Conservation (phyloP, 2,888 invertebrate species). For the Agonum fuliginosum region DNA sequence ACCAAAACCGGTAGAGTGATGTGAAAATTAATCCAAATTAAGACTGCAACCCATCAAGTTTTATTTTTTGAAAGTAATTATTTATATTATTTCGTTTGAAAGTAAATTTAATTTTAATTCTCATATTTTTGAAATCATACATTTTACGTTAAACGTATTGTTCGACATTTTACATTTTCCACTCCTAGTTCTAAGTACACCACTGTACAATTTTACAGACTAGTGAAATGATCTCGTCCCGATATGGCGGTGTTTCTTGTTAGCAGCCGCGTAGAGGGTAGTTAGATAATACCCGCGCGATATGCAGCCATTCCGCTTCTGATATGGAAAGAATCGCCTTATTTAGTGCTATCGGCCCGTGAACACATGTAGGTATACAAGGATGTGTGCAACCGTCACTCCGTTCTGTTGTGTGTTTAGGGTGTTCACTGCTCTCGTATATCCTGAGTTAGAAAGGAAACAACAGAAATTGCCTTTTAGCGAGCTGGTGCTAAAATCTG, state of each 20-base stretch:
- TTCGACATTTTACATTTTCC: too few relatives aligned
- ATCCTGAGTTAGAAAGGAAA: not conserved
- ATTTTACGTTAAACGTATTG: too few relatives aligned
- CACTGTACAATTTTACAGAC: not conserved
- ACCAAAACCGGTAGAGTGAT: too few relatives aligned
- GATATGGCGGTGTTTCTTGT: slow-evolving; percentile 28
- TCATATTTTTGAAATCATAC: too few relatives aligned
- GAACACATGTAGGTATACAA: slow-evolving; percentile 4
- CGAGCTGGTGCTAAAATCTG: slow-evolving; percentile 7
- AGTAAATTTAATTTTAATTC: too few relatives aligned
- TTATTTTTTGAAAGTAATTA: too few relatives aligned
- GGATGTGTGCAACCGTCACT: not conserved
- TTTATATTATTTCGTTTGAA: too few relatives aligned
- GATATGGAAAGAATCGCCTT: slow-evolving; percentile 34
- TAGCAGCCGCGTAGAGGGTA: not conserved
- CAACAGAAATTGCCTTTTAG: slow-evolving; percentile 29
- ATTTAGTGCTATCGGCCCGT: slow-evolving; percentile 18
- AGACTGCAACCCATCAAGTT: too few relatives aligned
- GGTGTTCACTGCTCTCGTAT: not conserved
- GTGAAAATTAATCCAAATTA: too few relatives aligned
- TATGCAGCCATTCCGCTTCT: slow-evolving; percentile 1
- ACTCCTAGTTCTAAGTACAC: not conserved
- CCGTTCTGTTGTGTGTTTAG: slow-evolving; percentile 34
- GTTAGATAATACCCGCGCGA: slow-evolving; percentile 9
- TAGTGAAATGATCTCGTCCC: not conserved